Evolutionary conservation across 2,888 invertebrate species (phyloP), one percentile per base, ranked within the genome.

Genomic region (Drosophila emarginata): DNA sequence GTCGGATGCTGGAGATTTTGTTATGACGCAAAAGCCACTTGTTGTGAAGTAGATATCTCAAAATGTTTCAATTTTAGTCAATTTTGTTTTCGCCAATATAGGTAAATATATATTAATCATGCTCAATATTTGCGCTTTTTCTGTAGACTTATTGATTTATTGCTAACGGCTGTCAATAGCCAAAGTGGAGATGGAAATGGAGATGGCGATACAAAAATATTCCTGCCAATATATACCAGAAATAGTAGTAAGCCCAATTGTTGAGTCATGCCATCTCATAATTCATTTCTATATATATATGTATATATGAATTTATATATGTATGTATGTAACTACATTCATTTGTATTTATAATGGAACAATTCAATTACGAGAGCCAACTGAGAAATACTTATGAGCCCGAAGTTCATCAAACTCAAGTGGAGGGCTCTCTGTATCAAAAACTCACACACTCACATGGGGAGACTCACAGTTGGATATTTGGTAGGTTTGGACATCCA

Each of bases 361-460:
- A 83, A 87, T 87, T 87, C 82, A 83, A 83, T 83, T 83, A 87
- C 76, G 76, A 77, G 66, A 58, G 59, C 73, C 51, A 36, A 59
- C 68, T 78, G 80, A 71, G 79, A 78, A 72, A 76, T 73, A 80
- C 77, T 72, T 53, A 50, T 64, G 45, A 23, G 57, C 62, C 61
- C 61, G 64, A 76, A 81, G 88, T 87, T 87, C 82, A 82, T 87
- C 87, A 82, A 82, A 87, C 87, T 78, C 76, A 64, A 74, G 70
- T 74, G 72, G 53, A 54, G 56, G 53, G 56, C 40, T 53, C 64
- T 60, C 57, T 32, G 21, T 37, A 28, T 15, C 57, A 40, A 64
- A 45, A 15, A 21, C 45, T 21, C 18, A 18, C 37, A 7, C 39
- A 26, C 7, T 11, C 52, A 40, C 37, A 51, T 36, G 32, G 14